phyloP scores from a whole-genome alignment of 2,113 vertebrate species.

The Caranx ignobilis region DNA sequence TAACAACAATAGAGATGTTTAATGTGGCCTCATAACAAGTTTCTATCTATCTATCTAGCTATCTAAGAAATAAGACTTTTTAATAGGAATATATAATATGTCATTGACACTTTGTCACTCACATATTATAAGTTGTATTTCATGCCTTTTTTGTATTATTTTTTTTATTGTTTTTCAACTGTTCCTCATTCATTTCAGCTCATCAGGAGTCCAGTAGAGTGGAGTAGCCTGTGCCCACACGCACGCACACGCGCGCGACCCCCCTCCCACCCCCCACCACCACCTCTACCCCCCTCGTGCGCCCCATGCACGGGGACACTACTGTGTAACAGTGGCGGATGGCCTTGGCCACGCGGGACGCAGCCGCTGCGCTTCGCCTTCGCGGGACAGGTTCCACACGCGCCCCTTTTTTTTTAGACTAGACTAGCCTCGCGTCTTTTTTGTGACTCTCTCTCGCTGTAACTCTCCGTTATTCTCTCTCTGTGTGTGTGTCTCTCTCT shows the following conservation, averaged over 20 bases:
- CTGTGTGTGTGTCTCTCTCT: conserved; percentile 17
- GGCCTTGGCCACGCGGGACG: conserved; percentile 82
- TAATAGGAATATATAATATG: no score
- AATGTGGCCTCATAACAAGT: no score
- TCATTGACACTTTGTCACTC: no score
- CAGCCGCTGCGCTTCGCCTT: conserved; percentile 79
- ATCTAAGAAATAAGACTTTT: no score
- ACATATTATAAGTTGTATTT: no score
- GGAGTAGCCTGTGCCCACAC: not conserved
- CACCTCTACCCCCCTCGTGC: conserved; percentile 54
- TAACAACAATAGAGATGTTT: no score
- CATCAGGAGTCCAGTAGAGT: not conserved
- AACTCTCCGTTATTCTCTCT: conserved; percentile 24
- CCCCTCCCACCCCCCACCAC: not conserved
- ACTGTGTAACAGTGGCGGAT: conserved; percentile 80
- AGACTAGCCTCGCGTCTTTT: conserved; percentile 57
- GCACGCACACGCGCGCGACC: not conserved
- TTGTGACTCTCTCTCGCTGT: conserved; percentile 24
- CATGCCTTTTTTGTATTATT: no score
- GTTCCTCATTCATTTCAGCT: not conserved
- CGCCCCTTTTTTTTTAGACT: conserved; percentile 49
- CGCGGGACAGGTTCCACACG: conserved; percentile 72
- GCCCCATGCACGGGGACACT: conserved; percentile 75
- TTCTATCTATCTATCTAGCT: no score
- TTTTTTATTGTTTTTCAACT: not conserved